phyloP scores from a whole-genome alignment of 2,113 vertebrate species.

The Lasiurus cinereus region DNA sequence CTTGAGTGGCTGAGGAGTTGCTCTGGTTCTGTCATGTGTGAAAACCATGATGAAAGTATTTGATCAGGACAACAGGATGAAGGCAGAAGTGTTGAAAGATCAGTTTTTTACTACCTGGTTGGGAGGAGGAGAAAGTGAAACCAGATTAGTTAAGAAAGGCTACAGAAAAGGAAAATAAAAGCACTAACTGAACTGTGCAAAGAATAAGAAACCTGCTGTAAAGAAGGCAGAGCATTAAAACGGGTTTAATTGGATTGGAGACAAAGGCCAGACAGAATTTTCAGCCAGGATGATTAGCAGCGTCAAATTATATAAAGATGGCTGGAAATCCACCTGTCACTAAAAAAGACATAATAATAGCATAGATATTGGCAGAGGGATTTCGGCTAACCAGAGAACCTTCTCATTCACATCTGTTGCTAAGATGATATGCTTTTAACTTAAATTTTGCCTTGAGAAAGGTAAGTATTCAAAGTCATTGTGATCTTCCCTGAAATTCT shows the following conservation, averaged over 20 bases:
- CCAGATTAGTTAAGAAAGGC: not conserved
- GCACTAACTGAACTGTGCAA: not conserved
- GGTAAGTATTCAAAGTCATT: not conserved
- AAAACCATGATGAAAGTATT: not conserved
- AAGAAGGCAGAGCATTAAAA: not conserved
- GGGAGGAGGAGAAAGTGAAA: not conserved
- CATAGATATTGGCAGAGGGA: not conserved
- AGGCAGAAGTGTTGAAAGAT: not conserved
- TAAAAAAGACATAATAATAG: not conserved
- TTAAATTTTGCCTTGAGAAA: not conserved
- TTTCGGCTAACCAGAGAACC: not conserved
- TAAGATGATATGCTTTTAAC: not conserved
- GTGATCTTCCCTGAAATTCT: not conserved
- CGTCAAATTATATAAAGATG: not conserved
- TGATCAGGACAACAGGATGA: not conserved
- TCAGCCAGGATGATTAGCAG: not conserved
- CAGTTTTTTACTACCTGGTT: not conserved
- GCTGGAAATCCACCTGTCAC: not conserved
- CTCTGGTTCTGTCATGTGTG: not conserved
- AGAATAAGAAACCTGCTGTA: not conserved
- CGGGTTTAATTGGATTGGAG: not conserved
- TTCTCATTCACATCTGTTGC: not conserved
- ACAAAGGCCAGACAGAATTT: not conserved
- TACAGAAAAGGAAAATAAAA: not conserved
- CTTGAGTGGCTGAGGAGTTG: not conserved